phyloP scores from a whole-genome alignment of 2,797 vertebrate genomes.

The Apogon talboti region DNA sequence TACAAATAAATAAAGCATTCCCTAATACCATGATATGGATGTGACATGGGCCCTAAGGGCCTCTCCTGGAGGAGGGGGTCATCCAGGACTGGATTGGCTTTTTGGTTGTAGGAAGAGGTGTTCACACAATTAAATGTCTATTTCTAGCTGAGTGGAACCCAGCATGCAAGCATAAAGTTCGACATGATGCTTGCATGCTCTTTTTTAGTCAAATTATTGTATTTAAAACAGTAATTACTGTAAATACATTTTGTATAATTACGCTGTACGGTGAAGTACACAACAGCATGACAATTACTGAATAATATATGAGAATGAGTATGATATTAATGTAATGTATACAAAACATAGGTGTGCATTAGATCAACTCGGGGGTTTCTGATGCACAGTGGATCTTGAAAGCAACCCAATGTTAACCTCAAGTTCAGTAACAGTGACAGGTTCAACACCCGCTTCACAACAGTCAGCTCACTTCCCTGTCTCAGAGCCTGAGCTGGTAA shows the following conservation, averaged over 20 bases:
- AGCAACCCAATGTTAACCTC: neutral
- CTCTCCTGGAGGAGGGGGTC: slow-evolving; percentile 69
- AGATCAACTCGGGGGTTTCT: neutral
- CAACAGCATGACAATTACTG: neutral
- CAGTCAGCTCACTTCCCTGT: slow-evolving; percentile 8
- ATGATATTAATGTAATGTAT: neutral
- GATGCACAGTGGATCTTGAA: neutral
- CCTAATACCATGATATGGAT: slow-evolving; percentile 72
- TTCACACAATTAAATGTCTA: slow-evolving; percentile 42
- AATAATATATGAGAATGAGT: neutral
- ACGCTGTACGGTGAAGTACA: neutral
- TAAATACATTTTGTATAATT: slow-evolving; percentile 2
- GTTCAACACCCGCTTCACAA: slow-evolving; percentile 9
- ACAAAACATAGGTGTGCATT: neutral
- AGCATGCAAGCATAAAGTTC: slow-evolving; percentile 10
- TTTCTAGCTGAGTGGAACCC: slow-evolving; percentile 4
- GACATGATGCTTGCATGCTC: neutral
- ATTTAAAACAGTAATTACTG: neutral
- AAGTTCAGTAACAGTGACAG: slow-evolving; percentile 16
- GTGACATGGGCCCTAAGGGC: slow-evolving; percentile 56
- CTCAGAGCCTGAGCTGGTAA: slow-evolving; percentile 10
- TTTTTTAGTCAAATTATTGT: neutral
- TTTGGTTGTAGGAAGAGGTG: slow-evolving; percentile 51
- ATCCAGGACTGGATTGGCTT: slow-evolving; percentile 67
- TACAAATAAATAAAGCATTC: slow-evolving; percentile 77